A percentile compares a stretch with the other conserved stretches of the same genome.
Evolutionary conservation across 2,888 invertebrate genomes (phyloP).

Genomic region (Tenthredo livida): DNA sequence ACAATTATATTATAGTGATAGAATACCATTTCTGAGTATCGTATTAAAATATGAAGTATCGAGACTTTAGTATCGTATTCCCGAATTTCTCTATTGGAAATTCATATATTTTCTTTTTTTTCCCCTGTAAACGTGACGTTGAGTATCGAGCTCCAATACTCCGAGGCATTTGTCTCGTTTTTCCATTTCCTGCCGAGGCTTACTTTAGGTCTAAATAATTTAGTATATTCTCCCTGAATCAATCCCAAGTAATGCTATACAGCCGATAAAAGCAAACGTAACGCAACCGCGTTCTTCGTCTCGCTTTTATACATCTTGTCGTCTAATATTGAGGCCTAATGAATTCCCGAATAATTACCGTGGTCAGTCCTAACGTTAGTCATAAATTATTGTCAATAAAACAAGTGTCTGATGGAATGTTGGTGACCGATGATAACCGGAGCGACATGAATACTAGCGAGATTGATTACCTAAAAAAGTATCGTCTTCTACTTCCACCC

Average conservation of each 20-base stretch:
- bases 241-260: neutral
- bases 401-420: neutral
- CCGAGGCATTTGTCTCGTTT: neutral
- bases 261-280: neutral
- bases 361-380: neutral
- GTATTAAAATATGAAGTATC: neutral
- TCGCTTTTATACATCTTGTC: no score
- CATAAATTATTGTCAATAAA: neutral
- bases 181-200: neutral
- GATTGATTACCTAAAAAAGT: neutral
- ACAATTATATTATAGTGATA: neutral
- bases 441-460: neutral
- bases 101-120: neutral
- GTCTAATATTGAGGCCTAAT: neutral
- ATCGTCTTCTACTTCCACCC: neutral
- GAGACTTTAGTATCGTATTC: neutral
- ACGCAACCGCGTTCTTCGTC: neutral
- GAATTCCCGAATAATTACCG: neutral
- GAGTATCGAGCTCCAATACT: neutral
- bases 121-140: neutral
- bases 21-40: neutral
- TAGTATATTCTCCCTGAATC: slow-evolving; percentile 11
- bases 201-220: slow-evolving; percentile 17
- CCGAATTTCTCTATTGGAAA: neutral
- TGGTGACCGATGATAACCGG: neutral